Percentiles rank a stretch among this genome's conserved stretches.
Evolutionary conservation across 2,888 invertebrate species (phyloP).

Genomic region (Charanyca ferruginea): DNA sequence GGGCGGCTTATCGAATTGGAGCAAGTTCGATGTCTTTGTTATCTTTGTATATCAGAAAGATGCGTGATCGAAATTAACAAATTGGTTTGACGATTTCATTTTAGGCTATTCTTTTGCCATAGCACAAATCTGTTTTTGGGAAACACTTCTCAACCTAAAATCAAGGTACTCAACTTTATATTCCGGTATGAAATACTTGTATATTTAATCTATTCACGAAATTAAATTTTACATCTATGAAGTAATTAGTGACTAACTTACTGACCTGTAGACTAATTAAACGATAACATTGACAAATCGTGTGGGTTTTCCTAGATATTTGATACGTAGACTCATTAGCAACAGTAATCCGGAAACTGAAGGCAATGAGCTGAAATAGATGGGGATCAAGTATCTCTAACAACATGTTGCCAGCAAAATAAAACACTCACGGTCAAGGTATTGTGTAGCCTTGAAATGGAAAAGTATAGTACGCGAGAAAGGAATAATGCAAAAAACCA

Average conservation of each 20-base stretch:
- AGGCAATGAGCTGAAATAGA: slow-evolving; percentile 43
- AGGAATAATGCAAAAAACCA: slow-evolving; percentile 10
- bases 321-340: slow-evolving; percentile 32
- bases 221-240: background rate
- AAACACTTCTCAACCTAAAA: background rate
- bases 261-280: slow-evolving; percentile 26
- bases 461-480: slow-evolving; percentile 12
- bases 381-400: slow-evolving; percentile 26
- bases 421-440: slow-evolving; percentile 12
- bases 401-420: slow-evolving; percentile 12
- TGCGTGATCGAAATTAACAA: slow-evolving; percentile 22
- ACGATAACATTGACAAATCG: slow-evolving; percentile 41
- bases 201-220: no score
- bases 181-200: background rate
- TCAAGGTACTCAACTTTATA: background rate
- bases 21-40: slow-evolving; percentile 73
- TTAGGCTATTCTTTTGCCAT: background rate
- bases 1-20: slow-evolving; percentile 81
- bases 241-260: background rate
- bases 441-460: slow-evolving; percentile 28
- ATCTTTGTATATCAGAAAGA: slow-evolving; percentile 40
- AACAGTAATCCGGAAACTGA: slow-evolving; percentile 38
- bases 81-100: background rate
- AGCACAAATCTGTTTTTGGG: background rate
- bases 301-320: slow-evolving; percentile 44